A percentile compares a stretch with the other conserved stretches of the same genome.
These are phyloP conservation scores for Trogon surrucura DNA, from an alignment of 2,113 vertebrate species.

Conservation along the genomic window DNA sequence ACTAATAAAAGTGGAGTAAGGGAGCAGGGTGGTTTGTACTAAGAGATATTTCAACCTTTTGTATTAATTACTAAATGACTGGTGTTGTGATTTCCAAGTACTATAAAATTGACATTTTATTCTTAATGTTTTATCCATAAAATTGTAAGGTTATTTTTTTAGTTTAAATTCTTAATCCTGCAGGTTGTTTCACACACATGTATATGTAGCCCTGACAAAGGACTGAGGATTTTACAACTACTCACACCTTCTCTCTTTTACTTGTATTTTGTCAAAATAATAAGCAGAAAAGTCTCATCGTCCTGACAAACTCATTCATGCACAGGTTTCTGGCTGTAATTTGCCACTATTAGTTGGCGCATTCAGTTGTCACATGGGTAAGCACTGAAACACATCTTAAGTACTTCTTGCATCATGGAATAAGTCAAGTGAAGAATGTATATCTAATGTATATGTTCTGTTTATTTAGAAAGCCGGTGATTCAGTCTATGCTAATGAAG, in stretches of 20 bases:
- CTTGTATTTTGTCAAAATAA: constrained; percentile 58
- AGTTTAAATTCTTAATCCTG: background rate
- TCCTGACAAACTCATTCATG: constrained; percentile 12
- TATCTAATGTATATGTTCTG: background rate
- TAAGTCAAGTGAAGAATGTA: constrained; percentile 9
- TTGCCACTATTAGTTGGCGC: constrained; percentile 28
- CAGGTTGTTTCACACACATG: background rate
- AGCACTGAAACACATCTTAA: background rate
- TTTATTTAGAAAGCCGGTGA: constrained; percentile 8
- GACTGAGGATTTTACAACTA: background rate
- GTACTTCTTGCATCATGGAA: background rate
- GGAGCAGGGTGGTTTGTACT: rapidly evolving
- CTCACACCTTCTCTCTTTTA: constrained; percentile 28
- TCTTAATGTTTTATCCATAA: background rate
- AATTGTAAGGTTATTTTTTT: background rate
- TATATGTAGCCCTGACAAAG: background rate
- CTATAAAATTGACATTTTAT: background rate
- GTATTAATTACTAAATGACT: background rate
- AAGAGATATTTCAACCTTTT: background rate
- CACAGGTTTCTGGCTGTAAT: constrained; percentile 24
- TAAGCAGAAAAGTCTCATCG: constrained; percentile 1
- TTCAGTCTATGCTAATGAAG: background rate
- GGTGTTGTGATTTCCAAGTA: background rate
- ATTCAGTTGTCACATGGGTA: constrained; percentile 19
- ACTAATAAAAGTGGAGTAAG: background rate